phyloP scores from a whole-genome alignment of 2,797 vertebrate species.

The Neomorphus geoffroyi region DNA sequence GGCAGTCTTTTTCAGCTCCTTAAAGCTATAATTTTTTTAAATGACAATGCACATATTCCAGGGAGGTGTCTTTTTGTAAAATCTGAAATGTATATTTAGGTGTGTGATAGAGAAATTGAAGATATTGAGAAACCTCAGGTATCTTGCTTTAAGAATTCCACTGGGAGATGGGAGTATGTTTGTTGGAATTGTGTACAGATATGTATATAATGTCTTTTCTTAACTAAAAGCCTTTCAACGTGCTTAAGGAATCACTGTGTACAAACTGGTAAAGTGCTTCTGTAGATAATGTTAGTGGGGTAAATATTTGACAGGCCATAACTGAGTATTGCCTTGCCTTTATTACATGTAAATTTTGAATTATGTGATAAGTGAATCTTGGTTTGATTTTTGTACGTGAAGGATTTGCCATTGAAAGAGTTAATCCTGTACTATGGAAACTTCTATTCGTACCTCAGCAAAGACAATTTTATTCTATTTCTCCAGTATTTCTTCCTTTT shows the following conservation, averaged over 20 bases:
- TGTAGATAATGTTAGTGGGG: conserved; percentile 88
- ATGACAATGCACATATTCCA: conserved; percentile 81
- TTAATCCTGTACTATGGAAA: conserved; percentile 67
- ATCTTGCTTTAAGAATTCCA: conserved; percentile 86
- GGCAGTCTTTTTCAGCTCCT: conserved; percentile 73
- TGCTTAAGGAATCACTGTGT: conserved; percentile 87
- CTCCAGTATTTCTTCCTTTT: conserved; percentile 32
- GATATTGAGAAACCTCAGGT: conserved; percentile 94
- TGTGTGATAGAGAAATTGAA: conserved; percentile 83
- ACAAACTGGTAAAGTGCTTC: conserved; percentile 87
- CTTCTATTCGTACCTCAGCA: conserved; percentile 72
- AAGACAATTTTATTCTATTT: conserved; percentile 35
- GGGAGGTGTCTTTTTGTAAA: conserved; percentile 75
- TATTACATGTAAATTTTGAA: conserved; percentile 82
- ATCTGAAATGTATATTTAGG: conserved; percentile 84
- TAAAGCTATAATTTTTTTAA: conserved; percentile 75
- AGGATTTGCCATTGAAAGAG: conserved; percentile 78
- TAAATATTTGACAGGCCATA: conserved; percentile 89
- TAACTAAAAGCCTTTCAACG: conserved; percentile 80
- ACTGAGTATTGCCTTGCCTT: conserved; percentile 91
- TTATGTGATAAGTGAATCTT: conserved; percentile 73
- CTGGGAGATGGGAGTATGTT: conserved; percentile 78
- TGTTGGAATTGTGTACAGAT: conserved; percentile 85
- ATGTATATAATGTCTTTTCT: conserved; percentile 93
- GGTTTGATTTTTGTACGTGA: conserved; percentile 75